Evolutionary conservation across 2,888 invertebrate genomes (phyloP), one percentile per base, ranked within the genome.

Genomic region (Lottia scabra): DNA sequence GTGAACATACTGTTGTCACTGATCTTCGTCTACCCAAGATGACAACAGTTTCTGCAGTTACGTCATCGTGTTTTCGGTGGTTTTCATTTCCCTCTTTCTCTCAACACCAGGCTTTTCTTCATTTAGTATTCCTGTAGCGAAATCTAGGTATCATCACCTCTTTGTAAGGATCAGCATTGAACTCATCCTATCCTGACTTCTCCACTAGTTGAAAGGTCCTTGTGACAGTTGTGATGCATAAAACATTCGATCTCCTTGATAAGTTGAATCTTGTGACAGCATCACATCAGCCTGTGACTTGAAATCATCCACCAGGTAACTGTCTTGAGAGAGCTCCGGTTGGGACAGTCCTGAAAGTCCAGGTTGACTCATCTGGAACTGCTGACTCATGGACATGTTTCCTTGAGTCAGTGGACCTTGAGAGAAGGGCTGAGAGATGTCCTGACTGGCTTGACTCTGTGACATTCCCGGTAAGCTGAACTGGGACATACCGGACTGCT

Each of bases 261-360:
- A 95, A 80, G 94, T 94, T 65, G 95, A 95, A 90, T 96, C 97
- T 91, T 98, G 98, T 67, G 97, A 98, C 85, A 98, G 92, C 85
- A 98, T 92, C 71, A 96, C 96, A 90, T 98, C 98, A 92, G 96
- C 95, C 91, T 98, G 97, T 68, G 97, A 97, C 87, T 95, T 95
- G 90, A 95, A 95, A 90, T 96, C 96, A 48, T 93, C 93, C 69
- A 94, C 93, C 90, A 95, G 93, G 88, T 94, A 93, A 74, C 95
- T 95, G 90, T 96, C 96, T 88, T 90, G 90, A 68, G 90, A 90
- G 43, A 90, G 85, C 89, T 95, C 95, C 8, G 93, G 92, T 86
- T 95, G 95, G 16, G 93, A 93, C 65, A 94, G 88, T 92, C 94
- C 63, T 67, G 87, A 85, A 43, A 88, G 82, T 27, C 87, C 88